Evolutionary conservation across 1,140 invertebrate genomes (phyloP).

Genomic region (roundworm (Caenorhabditis elegans)): WBcel235 BX284603.4:11628001-11628500

Average conservation of each 20-base stretch:
- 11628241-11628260: too few relatives aligned
- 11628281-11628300: too few relatives aligned
- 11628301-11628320: too few relatives aligned
- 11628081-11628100: constrained; percentile 55
- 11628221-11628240: too few relatives aligned
- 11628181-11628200: constrained; percentile 45
- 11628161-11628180: constrained; percentile 79
- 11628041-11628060: constrained; percentile 41
- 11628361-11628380: too few relatives aligned
- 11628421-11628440: background rate
- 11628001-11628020: background rate
- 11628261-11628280: too few relatives aligned
- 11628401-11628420: too few relatives aligned
- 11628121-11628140: constrained; percentile 86
- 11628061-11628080: constrained; percentile 44
- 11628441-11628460: background rate
- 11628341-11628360: too few relatives aligned
- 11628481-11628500: background rate
- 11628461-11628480: constrained; percentile 6
- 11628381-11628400: background rate
- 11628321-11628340: too few relatives aligned
- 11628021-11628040: too few relatives aligned
- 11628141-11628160: constrained; percentile 78
- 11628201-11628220: too few relatives aligned
- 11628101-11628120: constrained; percentile 76